Conservation (phyloP, 2,797 vertebrate species). For the Phoeniculus purpureus region DNA sequence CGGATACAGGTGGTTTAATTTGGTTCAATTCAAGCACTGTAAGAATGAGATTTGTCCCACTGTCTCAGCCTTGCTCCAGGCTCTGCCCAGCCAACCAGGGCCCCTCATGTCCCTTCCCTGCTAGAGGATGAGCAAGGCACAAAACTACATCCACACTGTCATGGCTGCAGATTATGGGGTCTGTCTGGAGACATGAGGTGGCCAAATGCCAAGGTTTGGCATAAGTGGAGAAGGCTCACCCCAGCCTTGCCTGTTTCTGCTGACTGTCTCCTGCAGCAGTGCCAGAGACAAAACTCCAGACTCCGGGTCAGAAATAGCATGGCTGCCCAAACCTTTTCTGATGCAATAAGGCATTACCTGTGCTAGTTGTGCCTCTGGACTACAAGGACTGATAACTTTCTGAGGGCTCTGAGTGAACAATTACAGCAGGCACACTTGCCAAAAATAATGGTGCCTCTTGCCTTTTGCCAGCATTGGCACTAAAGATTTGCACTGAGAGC, state of each 20-base stretch:
- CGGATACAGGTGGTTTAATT: neutral
- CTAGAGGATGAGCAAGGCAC: slow-evolving; percentile 74
- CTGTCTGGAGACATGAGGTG: slow-evolving; percentile 71
- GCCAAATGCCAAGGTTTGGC: neutral
- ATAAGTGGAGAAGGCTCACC: neutral
- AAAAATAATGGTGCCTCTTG: slow-evolving; percentile 40
- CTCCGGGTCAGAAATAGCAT: neutral
- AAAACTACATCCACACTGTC: slow-evolving; percentile 81
- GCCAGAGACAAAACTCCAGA: neutral
- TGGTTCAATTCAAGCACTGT: neutral
- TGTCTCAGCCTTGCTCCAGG: neutral
- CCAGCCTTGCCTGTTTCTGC: neutral
- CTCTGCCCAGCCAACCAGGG: neutral
- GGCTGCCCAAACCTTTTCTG: neutral
- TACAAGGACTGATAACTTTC: neutral
- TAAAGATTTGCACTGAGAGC: neutral
- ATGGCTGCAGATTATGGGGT: slow-evolving; percentile 81
- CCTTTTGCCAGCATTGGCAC: slow-evolving; percentile 36
- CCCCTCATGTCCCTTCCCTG: slow-evolving; percentile 58
- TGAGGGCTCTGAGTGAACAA: neutral
- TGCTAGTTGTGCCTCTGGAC: neutral
- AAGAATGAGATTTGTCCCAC: neutral
- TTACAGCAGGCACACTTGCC: slow-evolving; percentile 1
- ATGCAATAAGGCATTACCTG: neutral
- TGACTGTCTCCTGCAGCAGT: neutral